Evolutionary conservation across 2,113 vertebrate genomes (phyloP).

Genomic region (Mesoclemmys tuberculata): DNA sequence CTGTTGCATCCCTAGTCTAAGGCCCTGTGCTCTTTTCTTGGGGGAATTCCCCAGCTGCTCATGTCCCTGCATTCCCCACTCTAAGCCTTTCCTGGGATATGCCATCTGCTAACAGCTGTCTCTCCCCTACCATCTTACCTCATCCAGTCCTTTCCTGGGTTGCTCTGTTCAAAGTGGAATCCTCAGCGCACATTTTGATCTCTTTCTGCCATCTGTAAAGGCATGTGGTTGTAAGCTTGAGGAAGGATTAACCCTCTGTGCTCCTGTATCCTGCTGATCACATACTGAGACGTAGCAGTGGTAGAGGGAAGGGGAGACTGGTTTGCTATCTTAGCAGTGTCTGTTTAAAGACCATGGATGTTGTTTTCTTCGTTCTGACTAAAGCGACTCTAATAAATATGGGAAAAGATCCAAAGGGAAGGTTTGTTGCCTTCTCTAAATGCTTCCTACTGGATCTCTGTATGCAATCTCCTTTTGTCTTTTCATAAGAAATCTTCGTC

Average conservation of each 20-base stretch:
- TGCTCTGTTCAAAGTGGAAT: not conserved
- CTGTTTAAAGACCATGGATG: not conserved
- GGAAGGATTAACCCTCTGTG: not conserved
- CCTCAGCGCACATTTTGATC: not conserved
- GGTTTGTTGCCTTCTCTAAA: not conserved
- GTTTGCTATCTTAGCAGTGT: not conserved
- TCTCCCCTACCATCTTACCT: slow-evolving; percentile 11
- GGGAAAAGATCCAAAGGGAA: not conserved
- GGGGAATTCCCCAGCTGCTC: slow-evolving; percentile 48
- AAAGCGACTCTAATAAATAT: not conserved
- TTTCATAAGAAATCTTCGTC: too few species aligned
- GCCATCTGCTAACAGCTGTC: slow-evolving; percentile 6
- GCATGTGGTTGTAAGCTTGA: not conserved
- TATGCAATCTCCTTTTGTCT: not conserved
- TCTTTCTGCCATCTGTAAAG: not conserved
- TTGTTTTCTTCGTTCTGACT: not conserved
- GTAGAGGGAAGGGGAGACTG: not conserved
- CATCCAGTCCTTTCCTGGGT: not conserved
- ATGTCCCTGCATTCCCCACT: slow-evolving; percentile 28
- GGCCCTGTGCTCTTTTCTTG: not conserved
- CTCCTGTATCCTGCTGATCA: not conserved
- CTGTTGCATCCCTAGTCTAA: not conserved
- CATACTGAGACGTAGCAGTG: not conserved
- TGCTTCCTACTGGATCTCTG: not conserved
- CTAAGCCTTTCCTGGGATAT: slow-evolving; percentile 56